phyloP scores from a whole-genome alignment of 2,797 vertebrate species.

The Neosilurus hyrtlii region DNA sequence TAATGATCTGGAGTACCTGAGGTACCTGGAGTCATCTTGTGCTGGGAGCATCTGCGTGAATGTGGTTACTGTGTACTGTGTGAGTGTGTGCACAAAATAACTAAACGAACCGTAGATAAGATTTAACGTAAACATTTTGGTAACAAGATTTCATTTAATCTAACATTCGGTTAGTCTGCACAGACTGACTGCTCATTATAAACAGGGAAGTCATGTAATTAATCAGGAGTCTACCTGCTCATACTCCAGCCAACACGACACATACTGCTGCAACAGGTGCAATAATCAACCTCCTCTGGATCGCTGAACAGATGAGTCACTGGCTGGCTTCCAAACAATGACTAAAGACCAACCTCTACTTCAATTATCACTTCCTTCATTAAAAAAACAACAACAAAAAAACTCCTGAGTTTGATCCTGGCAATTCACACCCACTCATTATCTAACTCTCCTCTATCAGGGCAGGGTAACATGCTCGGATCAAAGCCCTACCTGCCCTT shows the following conservation, averaged over 20 bases:
- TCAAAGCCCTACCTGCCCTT: neutral
- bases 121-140: neutral
- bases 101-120: neutral
- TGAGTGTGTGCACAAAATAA: neutral
- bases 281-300: neutral
- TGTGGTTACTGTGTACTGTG: neutral
- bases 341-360: neutral
- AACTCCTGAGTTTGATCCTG: neutral
- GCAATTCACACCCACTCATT: neutral
- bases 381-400: neutral
- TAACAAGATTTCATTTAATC: neutral
- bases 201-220: constrained; percentile 5
- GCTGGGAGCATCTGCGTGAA: constrained; percentile 25
- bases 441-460: neutral
- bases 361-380: neutral
- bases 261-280: neutral
- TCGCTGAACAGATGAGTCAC: neutral
- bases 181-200: neutral
- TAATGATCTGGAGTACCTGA: neutral
- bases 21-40: constrained; percentile 13
- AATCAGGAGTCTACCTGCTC: neutral
- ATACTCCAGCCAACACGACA: constrained; percentile 1
- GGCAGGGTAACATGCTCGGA: neutral
- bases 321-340: neutral
- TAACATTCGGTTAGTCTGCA: neutral